Base-by-base conservation (phyloP, 2,888 invertebrate genomes). In the Dromius quadrimaculatus region DNA sequence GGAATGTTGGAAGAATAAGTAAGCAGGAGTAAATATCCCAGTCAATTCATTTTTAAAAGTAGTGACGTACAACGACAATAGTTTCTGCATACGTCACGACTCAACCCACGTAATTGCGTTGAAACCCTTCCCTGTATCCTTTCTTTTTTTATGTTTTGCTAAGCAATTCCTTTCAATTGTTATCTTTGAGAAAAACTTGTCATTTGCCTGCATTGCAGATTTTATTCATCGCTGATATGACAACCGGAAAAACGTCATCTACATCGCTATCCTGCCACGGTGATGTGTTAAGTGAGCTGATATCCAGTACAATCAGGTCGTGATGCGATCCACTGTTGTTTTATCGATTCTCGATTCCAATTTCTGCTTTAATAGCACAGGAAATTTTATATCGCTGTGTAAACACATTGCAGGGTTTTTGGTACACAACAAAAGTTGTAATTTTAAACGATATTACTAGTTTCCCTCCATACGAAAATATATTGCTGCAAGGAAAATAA, bases 161-260 rank as follows among this genome's bases (percentile, higher is more conserved):
- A 34, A 34, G 36, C 38, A 36, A 20, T 57, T 57, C 57, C 15
- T 57, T n/a, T 5, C 28, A 32, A 57, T 59, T 38, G 38, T 59
- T 59, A 59, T 59, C 59, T 59, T n/a, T 23, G 28, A 54, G 28
- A 54, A 54, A 54, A 54, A 54, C 50, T 54, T 54, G 50, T 61
- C 61, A 11, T 41, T 61, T 61, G 61, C 38, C 61, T 61, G 61
- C 61, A 61, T 19, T 61, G 61, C 61, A 41, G 36, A 11, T 36
- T 61, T 28, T 57, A 61, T 61, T 61, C 41, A 61, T 61, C 50
- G 28, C 50, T 54, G 32, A 41, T 63, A 22, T 63, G 43, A 63
- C 43, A 63, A 36, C 63, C 63, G 63, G 63, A 63, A 62, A 62
- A 62, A 41, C 43, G 62, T 43, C 62, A 62, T 62, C 62, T 23